These are phyloP conservation scores for Pogonomyrmex californicus DNA, from an alignment of 1,140 invertebrate species.

Conservation along the genomic window DNA sequence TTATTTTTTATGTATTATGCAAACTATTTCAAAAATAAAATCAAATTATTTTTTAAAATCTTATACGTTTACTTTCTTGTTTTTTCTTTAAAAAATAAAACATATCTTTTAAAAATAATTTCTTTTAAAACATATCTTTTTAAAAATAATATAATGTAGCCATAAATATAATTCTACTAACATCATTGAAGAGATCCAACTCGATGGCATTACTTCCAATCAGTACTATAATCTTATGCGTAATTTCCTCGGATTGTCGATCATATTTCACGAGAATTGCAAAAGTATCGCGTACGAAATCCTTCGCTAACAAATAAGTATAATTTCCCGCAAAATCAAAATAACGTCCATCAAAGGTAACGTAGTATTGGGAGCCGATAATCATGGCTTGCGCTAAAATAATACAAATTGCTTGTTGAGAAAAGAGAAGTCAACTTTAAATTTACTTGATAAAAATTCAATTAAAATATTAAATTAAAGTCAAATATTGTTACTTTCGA, in stretches of 20 bases:
- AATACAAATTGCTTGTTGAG: conserved; percentile 9
- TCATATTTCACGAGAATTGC: conserved; percentile 82
- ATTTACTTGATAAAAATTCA: conserved; percentile 21
- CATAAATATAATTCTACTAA: conserved; percentile 73
- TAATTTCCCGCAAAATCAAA: conserved; percentile 90
- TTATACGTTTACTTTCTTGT: not conserved
- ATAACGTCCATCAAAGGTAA: conserved; percentile 92
- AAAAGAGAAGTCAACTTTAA: not conserved
- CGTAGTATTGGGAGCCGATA: conserved; percentile 90
- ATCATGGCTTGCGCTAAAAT: conserved; percentile 90
- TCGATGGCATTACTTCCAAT: conserved; percentile 79
- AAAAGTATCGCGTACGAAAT: conserved; percentile 88
- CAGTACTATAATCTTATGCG: conserved; percentile 81
- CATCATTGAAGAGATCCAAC: conserved; percentile 82
- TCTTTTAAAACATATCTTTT: not conserved
- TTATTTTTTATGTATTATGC: not conserved
- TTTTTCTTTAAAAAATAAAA: not conserved
- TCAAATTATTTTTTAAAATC: not conserved
- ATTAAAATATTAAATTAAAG: not conserved
- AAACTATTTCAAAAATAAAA: not conserved
- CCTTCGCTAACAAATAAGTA: conserved; percentile 90
- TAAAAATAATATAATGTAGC: not conserved
- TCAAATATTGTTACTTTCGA: not conserved
- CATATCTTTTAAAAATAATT: not conserved
- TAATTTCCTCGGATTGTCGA: conserved; percentile 51